phyloP scores from a whole-genome alignment of 2,888 invertebrate species.

The Troides helena region DNA sequence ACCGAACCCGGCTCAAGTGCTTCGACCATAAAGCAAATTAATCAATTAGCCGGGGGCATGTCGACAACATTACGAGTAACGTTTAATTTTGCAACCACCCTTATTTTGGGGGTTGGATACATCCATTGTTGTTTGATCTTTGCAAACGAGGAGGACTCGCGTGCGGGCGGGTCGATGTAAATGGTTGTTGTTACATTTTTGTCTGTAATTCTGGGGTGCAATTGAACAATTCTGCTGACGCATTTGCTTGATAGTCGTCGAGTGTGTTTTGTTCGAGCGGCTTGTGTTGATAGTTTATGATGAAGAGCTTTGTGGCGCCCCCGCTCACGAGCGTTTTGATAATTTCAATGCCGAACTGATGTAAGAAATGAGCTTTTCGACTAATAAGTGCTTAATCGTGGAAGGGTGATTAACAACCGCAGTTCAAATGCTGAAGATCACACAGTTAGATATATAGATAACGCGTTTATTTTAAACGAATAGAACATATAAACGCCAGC shows the following conservation, averaged over 20 bases:
- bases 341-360: slow-evolving; percentile 29
- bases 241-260: slow-evolving; percentile 68
- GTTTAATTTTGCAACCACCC: slow-evolving; percentile 73
- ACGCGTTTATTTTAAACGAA: no score
- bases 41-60: slow-evolving; percentile 79
- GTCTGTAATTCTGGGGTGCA: slow-evolving; percentile 59
- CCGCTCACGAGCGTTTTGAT: slow-evolving; percentile 35
- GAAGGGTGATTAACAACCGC: neutral
- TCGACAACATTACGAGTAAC: slow-evolving; percentile 77
- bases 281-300: slow-evolving; percentile 70
- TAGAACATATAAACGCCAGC: no score
- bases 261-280: slow-evolving; percentile 57
- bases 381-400: neutral
- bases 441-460: no score
- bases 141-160: slow-evolving; percentile 30
- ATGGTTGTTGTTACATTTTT: slow-evolving; percentile 48
- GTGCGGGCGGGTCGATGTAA: slow-evolving; percentile 42
- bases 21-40: slow-evolving; percentile 79
- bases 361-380: neutral
- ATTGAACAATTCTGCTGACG: slow-evolving; percentile 74
- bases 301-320: slow-evolving; percentile 50
- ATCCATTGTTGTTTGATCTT: slow-evolving; percentile 43
- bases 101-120: slow-evolving; percentile 39
- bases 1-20: slow-evolving; percentile 72
- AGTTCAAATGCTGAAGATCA: neutral